phyloP scores from a whole-genome alignment of 2,797 vertebrate species.

The Epinephelus awoara region DNA sequence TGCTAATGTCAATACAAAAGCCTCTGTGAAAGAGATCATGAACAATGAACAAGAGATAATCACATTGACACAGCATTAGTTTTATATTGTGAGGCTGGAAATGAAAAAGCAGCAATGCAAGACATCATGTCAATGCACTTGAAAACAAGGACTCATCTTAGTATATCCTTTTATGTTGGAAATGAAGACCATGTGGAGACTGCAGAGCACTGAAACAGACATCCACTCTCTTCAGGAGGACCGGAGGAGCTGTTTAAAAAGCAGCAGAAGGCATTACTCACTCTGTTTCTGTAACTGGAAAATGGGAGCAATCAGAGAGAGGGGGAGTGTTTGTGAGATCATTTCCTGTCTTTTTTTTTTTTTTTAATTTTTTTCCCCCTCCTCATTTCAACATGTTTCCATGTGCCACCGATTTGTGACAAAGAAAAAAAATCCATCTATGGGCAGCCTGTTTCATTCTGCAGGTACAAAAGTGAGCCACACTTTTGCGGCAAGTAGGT shows the following conservation, averaged over 20 bases:
- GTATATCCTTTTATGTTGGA: slow-evolving; percentile 58
- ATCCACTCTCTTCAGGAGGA: slow-evolving; percentile 66
- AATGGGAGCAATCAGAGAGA: slow-evolving; percentile 86
- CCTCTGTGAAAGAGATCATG: background rate
- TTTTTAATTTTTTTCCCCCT: slow-evolving; percentile 66
- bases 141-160: slow-evolving; percentile 10
- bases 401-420: slow-evolving; percentile 77
- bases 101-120: slow-evolving; percentile 16
- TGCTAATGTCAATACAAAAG: background rate
- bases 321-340: slow-evolving; percentile 86
- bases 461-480: slow-evolving; percentile 50
- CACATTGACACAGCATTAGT: background rate
- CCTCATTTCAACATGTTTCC: slow-evolving; percentile 82
- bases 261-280: slow-evolving; percentile 83
- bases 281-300: slow-evolving; percentile 84
- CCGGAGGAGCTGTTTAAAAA: slow-evolving; percentile 66
- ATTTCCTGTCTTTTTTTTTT: slow-evolving; percentile 85
- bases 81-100: slow-evolving; percentile 10
- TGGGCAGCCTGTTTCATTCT: slow-evolving; percentile 36
- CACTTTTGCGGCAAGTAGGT: slow-evolving; percentile 23
- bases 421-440: slow-evolving; percentile 55
- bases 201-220: slow-evolving; percentile 56
- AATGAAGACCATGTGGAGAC: slow-evolving; percentile 71
- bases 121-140: background rate
- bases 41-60: slow-evolving; percentile 3